Percentiles rank a stretch among this genome's conserved stretches.
phyloP scores from a whole-genome alignment of 2,888 invertebrate species.

The Polyommatus iphigenia region DNA sequence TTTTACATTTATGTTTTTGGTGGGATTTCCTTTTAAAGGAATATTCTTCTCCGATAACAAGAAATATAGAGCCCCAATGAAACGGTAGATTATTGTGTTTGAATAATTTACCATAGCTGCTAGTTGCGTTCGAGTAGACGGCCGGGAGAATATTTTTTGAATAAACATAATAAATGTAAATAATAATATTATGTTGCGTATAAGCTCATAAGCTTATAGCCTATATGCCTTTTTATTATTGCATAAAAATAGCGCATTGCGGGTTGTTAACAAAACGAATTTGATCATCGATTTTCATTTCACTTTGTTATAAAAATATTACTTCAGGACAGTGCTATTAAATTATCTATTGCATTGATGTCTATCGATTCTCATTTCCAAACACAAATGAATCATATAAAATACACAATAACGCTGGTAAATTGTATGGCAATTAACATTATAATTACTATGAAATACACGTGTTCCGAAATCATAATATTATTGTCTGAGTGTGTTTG shows the following conservation, averaged over 20 bases:
- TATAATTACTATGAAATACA: not conserved
- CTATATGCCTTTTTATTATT: no score
- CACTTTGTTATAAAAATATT: not conserved
- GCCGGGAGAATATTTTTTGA: not conserved
- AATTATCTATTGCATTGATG: not conserved
- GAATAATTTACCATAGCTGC: constrained; percentile 39
- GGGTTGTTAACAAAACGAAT: not conserved
- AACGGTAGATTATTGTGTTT: constrained; percentile 38
- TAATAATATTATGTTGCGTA: no score
- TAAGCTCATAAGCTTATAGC: no score
- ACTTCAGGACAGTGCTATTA: not conserved
- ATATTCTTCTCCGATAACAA: constrained; percentile 33
- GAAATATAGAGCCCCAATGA: constrained; percentile 37
- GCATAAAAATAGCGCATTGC: not conserved
- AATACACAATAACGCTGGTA: not conserved
- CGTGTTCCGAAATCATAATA: not conserved
- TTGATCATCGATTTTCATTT: not conserved
- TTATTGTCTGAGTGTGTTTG: not conserved
- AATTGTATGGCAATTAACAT: not conserved
- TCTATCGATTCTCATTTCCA: not conserved
- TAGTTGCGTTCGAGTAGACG: not conserved
- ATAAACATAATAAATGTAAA: not conserved
- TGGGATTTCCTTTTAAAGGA: constrained; percentile 36
- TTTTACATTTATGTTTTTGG: no score
- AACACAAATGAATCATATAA: not conserved